Conservation (phyloP, 2,888 invertebrate species). For the Drosophila kuntzei region DNA sequence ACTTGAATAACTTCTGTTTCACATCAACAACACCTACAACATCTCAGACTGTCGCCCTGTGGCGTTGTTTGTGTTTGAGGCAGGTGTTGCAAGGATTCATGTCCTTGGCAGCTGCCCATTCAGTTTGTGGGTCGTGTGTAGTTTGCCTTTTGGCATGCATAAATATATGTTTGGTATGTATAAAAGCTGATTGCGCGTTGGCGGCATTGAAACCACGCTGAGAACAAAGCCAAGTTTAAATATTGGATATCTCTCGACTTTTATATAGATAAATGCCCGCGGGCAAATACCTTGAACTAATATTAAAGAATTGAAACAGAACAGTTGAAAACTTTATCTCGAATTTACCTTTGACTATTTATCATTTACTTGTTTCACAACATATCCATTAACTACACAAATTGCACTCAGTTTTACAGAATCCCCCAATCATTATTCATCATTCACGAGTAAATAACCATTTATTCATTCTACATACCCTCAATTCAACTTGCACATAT, state of each 20-base stretch:
- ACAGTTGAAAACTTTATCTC: not conserved
- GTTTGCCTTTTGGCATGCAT: conserved; percentile 39
- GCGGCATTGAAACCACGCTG: conserved; percentile 17
- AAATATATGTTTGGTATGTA: not conserved
- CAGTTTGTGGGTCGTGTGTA: conserved; percentile 12
- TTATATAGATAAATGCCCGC: not conserved
- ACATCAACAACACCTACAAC: not conserved
- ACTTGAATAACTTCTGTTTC: conserved; percentile 41
- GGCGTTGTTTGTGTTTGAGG: conserved; percentile 18
- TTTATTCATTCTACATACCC: conserved; percentile 15
- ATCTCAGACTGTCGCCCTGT: conserved; percentile 11
- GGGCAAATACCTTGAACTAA: conserved; percentile 10
- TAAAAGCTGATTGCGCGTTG: conserved; percentile 23
- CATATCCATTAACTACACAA: conserved; percentile 19
- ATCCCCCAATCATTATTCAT: conserved; percentile 20
- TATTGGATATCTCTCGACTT: conserved; percentile 11
- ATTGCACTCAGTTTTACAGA: not conserved
- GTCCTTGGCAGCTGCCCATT: conserved; percentile 23
- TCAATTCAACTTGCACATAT: conserved; percentile 25
- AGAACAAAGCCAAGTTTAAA: conserved; percentile 35
- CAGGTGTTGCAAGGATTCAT: conserved; percentile 28
- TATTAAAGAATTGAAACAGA: conserved; percentile 1
- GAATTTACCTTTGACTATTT: not conserved
- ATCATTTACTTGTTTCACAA: conserved; percentile 2
- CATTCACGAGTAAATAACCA: conserved; percentile 14